A percentile compares a stretch with the other conserved stretches of the same genome.
Conservation (phyloP, 1,140 invertebrate species). For the Bilobella aurantiaca region DNA sequence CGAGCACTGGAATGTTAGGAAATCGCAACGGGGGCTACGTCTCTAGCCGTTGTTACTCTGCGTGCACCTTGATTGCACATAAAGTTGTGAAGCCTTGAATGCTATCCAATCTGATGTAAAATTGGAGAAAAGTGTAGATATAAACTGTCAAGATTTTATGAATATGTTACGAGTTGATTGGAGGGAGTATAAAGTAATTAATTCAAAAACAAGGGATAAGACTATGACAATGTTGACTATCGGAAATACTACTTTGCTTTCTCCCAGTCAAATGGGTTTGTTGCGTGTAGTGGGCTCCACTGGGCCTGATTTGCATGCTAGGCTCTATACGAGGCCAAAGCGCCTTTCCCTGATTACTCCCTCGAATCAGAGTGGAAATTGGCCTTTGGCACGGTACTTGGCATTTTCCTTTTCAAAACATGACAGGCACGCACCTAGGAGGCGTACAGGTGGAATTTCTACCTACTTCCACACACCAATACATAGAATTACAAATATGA, state of each 20-base stretch:
- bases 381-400: not conserved
- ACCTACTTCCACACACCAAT: not conserved
- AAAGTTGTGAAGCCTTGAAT: too few relatives aligned
- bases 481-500: not conserved
- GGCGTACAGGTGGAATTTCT: not conserved
- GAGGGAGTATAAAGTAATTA: conserved; percentile 1
- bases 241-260: conserved; percentile 4
- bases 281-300: not conserved
- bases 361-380: conserved; percentile 5
- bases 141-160: too few relatives aligned
- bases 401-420: too few relatives aligned
- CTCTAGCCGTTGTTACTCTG: too few relatives aligned
- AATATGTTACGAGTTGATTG: not conserved
- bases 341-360: not conserved
- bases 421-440: too few relatives aligned
- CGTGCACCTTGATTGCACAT: too few relatives aligned
- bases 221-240: not conserved
- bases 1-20: too few relatives aligned
- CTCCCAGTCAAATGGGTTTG: not conserved
- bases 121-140: too few relatives aligned
- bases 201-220: not conserved
- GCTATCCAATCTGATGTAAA: too few relatives aligned
- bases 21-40: too few relatives aligned
- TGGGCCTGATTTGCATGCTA: not conserved
- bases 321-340: not conserved